Evolutionary conservation across 35 echinoderm and acorn worm species (phyloP).

Genomic region (Hemicentrotus pulcherrimus): DNA sequence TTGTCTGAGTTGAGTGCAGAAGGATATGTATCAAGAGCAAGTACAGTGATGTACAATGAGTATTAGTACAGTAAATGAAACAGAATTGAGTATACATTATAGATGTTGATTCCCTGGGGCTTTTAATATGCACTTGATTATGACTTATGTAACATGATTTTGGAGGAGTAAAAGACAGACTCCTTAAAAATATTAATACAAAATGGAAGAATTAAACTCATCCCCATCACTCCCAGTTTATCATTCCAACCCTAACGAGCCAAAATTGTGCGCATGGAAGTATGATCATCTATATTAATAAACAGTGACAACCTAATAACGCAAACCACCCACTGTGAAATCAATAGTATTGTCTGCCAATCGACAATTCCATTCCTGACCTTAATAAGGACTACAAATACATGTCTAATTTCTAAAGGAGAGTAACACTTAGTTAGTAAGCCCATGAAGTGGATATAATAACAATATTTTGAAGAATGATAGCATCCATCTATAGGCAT

Average conservation of each 20-base stretch:
- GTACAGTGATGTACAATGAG: neutral
- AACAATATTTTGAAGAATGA: no score
- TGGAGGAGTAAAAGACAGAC: no score
- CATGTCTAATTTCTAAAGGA: neutral
- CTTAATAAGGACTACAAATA: neutral
- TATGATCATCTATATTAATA: neutral
- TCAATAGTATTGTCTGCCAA: neutral
- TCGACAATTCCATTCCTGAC: neutral
- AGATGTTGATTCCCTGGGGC: no score
- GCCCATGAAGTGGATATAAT: neutral
- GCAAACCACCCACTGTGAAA: neutral
- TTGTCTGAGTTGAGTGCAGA: neutral
- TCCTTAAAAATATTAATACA: no score
- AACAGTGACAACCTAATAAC: neutral
- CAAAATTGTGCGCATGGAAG: neutral
- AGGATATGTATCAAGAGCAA: neutral
- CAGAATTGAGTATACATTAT: no score
- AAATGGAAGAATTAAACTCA: neutral
- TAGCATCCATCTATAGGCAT: no score
- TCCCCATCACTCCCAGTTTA: neutral
- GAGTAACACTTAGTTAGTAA: neutral
- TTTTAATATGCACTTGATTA: no score
- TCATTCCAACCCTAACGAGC: neutral
- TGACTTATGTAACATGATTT: no score
- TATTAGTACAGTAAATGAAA: no score